Evolutionary conservation across 2,888 invertebrate genomes (phyloP), one percentile per base, ranked within the genome.

Genomic region (Meta bourneti): DNA sequence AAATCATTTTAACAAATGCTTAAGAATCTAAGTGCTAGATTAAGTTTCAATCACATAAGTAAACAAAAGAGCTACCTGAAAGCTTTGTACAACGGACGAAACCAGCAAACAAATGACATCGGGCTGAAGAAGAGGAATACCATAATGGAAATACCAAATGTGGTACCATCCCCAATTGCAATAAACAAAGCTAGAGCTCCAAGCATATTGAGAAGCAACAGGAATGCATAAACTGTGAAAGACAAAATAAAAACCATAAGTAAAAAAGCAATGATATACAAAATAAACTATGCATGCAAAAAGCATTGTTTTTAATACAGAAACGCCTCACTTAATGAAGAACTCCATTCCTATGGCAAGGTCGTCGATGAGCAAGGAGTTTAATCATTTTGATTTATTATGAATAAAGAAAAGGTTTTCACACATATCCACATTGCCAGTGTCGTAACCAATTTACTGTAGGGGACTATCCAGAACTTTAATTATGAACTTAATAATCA

Each of bases 21-120:
- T 34, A 34, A 4, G 4, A 34, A 34, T 34, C 34, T 34, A 34
- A 34, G 1, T 34, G 34, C 34, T 34, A 4, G 1, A 34, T 34
- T 2, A 34, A 34, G 1, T 34, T 34, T 34, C 1, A 34, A 34
- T 48, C 48, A 16, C 52, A 78, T 78, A 78, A n/a, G 19, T 49
- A 82, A 48, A 72, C n/a, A 80, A 6, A n/a, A 80, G 11, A 79
- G 13, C 74, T 78, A 97, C 97, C 96, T 96, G 96, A 99, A 99
- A 93, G 99, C 99, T 96, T 99, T 99, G 96, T 99, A 99, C 93
- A 99, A 97, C 78, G 99, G 99, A 95, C 99, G 96, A 96, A 98
- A 99, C 99, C 99, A 99, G 95, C 99, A 99, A 69, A 99, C 95
- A 95, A 99, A 99, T 87, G 99, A 99, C 95, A 98, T 98, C 48